Percentiles rank a stretch among this genome's conserved stretches.
Evolutionary conservation across 2,888 invertebrate genomes (phyloP).

Genomic region (Drosophila siamana): DNA sequence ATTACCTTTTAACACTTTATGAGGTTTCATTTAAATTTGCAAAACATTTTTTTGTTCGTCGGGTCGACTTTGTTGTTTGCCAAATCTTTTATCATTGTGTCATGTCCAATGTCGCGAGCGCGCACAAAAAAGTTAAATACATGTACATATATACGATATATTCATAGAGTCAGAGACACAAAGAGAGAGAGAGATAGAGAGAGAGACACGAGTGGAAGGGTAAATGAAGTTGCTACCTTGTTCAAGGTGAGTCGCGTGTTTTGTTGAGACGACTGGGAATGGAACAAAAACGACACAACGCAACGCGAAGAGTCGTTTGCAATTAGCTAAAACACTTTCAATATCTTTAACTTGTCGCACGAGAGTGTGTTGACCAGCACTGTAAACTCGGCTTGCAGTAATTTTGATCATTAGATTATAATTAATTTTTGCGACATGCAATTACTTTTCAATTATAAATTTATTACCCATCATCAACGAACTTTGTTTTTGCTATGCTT

Average conservation of each 20-base stretch:
- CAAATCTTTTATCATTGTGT: slow-evolving; percentile 64
- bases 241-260: slow-evolving; percentile 48
- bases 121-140: slow-evolving; percentile 34
- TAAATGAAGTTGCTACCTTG: slow-evolving; percentile 9
- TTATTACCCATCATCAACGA: slow-evolving; percentile 56
- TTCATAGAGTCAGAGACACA: neutral
- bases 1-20: slow-evolving; percentile 26
- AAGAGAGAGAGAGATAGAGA: neutral
- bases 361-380: slow-evolving; percentile 39
- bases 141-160: neutral
- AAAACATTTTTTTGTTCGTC: slow-evolving; percentile 34
- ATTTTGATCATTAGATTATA: slow-evolving; percentile 36
- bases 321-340: slow-evolving; percentile 45
- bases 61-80: slow-evolving; percentile 33
- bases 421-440: slow-evolving; percentile 54
- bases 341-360: slow-evolving; percentile 12
- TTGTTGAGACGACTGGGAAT: slow-evolving; percentile 30
- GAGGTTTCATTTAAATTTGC: slow-evolving; percentile 60
- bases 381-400: slow-evolving; percentile 20
- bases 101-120: slow-evolving; percentile 58
- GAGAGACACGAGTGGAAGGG: slow-evolving; percentile 1
- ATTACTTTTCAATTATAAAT: slow-evolving; percentile 74
- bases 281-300: slow-evolving; percentile 22
- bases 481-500: slow-evolving; percentile 35
- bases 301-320: slow-evolving; percentile 6